Base-by-base conservation (phyloP, 2,888 invertebrate species). In the Euzetes globulus region DNA sequence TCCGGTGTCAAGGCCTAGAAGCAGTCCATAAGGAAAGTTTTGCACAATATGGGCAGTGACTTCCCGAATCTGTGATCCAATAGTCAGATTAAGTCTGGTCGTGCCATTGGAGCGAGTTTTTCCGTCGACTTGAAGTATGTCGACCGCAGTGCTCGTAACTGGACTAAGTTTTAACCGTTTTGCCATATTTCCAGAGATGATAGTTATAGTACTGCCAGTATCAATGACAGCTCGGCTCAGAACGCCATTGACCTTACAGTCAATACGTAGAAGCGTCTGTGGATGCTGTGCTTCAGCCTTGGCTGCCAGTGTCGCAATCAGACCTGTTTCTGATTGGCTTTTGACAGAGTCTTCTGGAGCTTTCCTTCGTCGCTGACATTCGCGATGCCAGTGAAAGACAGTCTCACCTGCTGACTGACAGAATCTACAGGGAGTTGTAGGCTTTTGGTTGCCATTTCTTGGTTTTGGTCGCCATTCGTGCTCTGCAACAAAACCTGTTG, bases 121-220 rank as follows among this genome's bases (percentile, higher is more conserved):
- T 50, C 33, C 37, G 1, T 33, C 63, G 9, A 63, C 22, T 63
- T 63, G 63, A 7, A 4, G 4, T n/a, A 63, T 33, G 37, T 11
- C 11, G 6, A 17, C 29, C 7, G 5, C 33, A n/a, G 33, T 17
- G 5, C 17, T 7, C 7, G 63, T 17, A 1, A 33, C 5, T 2
- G 19, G n/a, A 1, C 1, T 37, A 9, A 63, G 63, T 17, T 19
- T 3, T 3, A 63, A 11, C 1, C 19, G 63, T 7, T 33, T 33
- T 3, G n/a, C 19, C 1, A 17, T 1, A 3, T 17, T 22, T 1
- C 6, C 6, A 11, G 33, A 52, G n/a, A 71, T 29, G 17, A 71
- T 25, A 1, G 27, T 50, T 11, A 73, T 45, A 7, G 45, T 68
- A n/a, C 47, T 47, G n/a, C 73, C 73, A 1, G 27, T 68, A 50